Conservation (phyloP, 2,113 vertebrate genomes). For the Butorides virescens region DNA sequence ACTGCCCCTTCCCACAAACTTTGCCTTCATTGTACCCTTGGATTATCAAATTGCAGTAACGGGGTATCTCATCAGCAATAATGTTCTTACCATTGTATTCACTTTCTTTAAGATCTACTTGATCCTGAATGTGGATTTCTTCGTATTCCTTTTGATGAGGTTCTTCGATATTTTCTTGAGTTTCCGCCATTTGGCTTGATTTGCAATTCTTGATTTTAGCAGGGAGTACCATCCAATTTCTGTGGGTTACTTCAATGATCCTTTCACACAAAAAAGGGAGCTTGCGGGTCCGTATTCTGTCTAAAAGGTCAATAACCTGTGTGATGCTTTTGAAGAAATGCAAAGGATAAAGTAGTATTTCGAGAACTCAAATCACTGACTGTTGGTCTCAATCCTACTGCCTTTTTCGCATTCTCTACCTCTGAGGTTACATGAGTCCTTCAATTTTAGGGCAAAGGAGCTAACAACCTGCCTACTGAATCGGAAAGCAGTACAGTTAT, state of each 20-base stretch:
- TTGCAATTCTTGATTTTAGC: constrained; percentile 77
- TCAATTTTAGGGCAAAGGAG: neutral
- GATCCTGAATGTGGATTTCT: constrained; percentile 24
- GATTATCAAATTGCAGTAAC: neutral
- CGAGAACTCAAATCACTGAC: neutral
- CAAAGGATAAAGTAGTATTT: constrained; percentile 27
- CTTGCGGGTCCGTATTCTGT: constrained; percentile 75
- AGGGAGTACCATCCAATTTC: constrained; percentile 84
- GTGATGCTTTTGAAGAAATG: constrained; percentile 81
- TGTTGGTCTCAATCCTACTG: neutral
- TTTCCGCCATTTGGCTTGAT: constrained; percentile 62
- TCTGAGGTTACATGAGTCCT: neutral
- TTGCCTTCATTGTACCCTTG: neutral
- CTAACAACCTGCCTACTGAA: neutral
- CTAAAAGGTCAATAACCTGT: constrained; percentile 87
- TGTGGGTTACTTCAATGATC: constrained; percentile 81
- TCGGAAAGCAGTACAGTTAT: neutral
- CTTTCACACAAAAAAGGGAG: constrained; percentile 84
- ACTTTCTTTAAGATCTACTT: constrained; percentile 11
- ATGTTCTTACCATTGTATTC: constrained; percentile 63
- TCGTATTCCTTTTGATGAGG: constrained; percentile 5
- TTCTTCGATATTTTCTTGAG: constrained; percentile 27
- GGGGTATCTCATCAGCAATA: neutral
- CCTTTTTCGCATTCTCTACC: neutral
- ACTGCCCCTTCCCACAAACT: neutral